Base-by-base conservation (phyloP, 2,888 invertebrate genomes). In the Drosophila neonasuta region DNA sequence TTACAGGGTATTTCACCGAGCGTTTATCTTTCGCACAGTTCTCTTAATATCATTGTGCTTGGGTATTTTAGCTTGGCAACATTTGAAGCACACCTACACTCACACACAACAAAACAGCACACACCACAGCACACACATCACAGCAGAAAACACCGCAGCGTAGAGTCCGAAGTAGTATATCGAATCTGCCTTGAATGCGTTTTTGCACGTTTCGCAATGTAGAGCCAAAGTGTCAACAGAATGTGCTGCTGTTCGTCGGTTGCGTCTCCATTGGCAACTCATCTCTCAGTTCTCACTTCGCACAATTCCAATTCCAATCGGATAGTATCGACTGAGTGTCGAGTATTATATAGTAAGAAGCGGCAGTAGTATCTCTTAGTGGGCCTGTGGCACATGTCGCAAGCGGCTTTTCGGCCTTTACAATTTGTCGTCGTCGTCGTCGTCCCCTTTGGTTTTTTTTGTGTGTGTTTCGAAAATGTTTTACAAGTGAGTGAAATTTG, bases 401-500 rank as follows among this genome's bases (percentile, higher is more conserved):
- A 76, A 74, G 54, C 60, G 55, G 70, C 60, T 66, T 85, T 68
- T 68, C 49, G 54, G 64, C 55, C 36, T 69, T 57, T 68, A 68
- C 68, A 80, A 79, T 79, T 81, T 83, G 84, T 80, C 68, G 71
- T 45, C 44, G 36, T 45, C 44, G 36, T 34, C 34, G 34, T 11
- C 34, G 34, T 11, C 10, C 3, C 10, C 34, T 11, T 34, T 11
- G 2, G 36, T 36, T 57, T 67, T 24, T 24, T 6, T 6, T 24
- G 6, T 24, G 20, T 55, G 15, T 50, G 49, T 59, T 54, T 68
- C 52, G 69, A 68, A 79, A 77, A 83, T 87, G 79, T 77, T 87
- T 78, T 67, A 79, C 83, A 82, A 86, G 70, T 80, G 74, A 87
- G 73, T 80, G 68, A 87, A 77, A 80, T 78, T 68, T 86, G 32